phyloP scores from a whole-genome alignment of 1,140 invertebrate species.

The Aphelinus certus region DNA sequence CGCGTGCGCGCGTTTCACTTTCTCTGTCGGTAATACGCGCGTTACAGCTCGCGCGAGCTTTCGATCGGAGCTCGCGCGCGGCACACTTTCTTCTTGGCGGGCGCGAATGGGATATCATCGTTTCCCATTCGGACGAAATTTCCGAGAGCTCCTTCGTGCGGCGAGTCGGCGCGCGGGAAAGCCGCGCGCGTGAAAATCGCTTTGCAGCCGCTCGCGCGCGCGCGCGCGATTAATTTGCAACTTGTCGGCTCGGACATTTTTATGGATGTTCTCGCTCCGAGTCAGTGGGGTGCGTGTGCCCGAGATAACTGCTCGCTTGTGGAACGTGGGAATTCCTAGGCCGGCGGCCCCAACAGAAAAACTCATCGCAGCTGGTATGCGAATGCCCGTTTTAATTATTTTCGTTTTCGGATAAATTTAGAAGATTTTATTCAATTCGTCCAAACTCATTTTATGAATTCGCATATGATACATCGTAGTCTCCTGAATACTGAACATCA shows the following conservation, averaged over 20 bases:
- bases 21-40: slow-evolving; percentile 8
- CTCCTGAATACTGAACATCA: no score
- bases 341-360: no score
- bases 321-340: not conserved
- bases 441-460: no score
- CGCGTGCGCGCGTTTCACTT: slow-evolving; percentile 15
- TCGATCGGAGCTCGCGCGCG: slow-evolving; percentile 1
- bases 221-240: not conserved
- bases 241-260: not conserved
- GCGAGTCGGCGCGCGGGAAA: slow-evolving; percentile 1
- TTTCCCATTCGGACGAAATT: slow-evolving; percentile 13
- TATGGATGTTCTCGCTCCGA: not conserved
- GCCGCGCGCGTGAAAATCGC: not conserved
- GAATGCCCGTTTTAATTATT: no score
- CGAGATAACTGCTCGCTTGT: no score
- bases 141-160: slow-evolving; percentile 14
- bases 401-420: no score
- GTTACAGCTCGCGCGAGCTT: slow-evolving; percentile 3
- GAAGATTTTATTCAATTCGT: no score
- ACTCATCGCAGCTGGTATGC: no score
- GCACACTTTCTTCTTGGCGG: slow-evolving; percentile 22
- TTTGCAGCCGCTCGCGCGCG: not conserved
- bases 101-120: slow-evolving; percentile 14
- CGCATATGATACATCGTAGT: no score
- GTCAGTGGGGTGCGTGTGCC: no score